Conservation (phyloP, 2,888 invertebrate species). For the Eucera pruinosa region DNA sequence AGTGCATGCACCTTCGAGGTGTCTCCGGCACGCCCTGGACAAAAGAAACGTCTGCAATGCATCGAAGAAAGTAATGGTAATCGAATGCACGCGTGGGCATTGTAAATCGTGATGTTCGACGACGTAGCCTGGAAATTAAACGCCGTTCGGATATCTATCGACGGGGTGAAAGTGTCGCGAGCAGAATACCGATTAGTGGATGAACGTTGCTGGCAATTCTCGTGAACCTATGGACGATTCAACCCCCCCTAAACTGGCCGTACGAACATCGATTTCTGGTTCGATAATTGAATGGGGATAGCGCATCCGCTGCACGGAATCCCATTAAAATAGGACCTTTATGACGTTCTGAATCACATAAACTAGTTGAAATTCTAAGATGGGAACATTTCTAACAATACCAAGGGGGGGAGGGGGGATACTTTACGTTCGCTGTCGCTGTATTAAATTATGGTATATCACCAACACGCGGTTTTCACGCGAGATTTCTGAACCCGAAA, state of each 20-base stretch:
- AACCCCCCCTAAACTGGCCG: background rate
- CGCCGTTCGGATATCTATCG: conserved; percentile 23
- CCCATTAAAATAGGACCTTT: background rate
- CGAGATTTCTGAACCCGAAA: too few relatives aligned
- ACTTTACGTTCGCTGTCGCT: too few relatives aligned
- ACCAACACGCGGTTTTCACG: too few relatives aligned
- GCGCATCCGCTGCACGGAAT: background rate
- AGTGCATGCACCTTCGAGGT: conserved; percentile 80
- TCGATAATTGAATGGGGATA: conserved; percentile 13
- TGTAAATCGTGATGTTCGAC: background rate
- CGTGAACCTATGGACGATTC: conserved; percentile 21
- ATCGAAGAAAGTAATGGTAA: background rate
- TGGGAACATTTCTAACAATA: too few relatives aligned
- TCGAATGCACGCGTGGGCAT: conserved; percentile 1
- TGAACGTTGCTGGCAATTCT: conserved; percentile 29
- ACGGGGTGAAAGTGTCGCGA: conserved; percentile 10
- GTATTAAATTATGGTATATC: too few relatives aligned
- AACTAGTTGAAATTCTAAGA: too few relatives aligned
- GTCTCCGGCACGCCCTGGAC: conserved; percentile 74
- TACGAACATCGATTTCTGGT: conserved; percentile 28
- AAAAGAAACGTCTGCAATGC: conserved; percentile 41
- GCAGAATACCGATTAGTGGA: conserved; percentile 50
- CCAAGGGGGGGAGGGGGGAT: too few relatives aligned
- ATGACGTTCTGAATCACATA: background rate
- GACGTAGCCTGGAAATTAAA: conserved; percentile 40